Evolutionary conservation across 2,113 vertebrate genomes (phyloP), one percentile per base, ranked within the genome.

Genomic region (Aspiorhynchus laticeps): DNA sequence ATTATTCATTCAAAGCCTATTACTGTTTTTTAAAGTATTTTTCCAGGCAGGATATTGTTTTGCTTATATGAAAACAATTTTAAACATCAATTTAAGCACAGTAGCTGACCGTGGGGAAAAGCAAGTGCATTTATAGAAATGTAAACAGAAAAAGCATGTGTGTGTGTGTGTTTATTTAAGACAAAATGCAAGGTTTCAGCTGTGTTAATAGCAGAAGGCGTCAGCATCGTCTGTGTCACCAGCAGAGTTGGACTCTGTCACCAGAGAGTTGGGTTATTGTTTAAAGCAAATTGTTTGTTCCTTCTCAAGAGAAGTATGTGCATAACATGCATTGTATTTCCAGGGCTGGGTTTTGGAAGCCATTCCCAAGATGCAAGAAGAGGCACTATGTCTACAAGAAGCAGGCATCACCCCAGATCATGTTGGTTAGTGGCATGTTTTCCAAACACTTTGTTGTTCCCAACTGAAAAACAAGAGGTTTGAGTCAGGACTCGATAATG

Each of bases 321-420:
- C 28, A 46, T 69, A 81, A 75, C 86, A 51, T 86, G 46, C 51
- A 89, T 61, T 92, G 80, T 81, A 86, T 91, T 85, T 90, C 9
- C 90, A 99, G 98, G 98, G 98, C 67, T 99, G 98, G 98, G 90
- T 99, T 86, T 90, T 99, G 88, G 97, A 97, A 2, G 97, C 96
- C 9, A 88, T 98, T 77, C 97, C 97, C 21, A 94, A 94, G 86
- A 96, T 94, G 3, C 94, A 93, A 78, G 95, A 96, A 0, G 96
- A 97, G 91, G 96, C 95, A 1, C 91, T 97, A 86, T 82, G 87
- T 86, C 92, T 98, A n/a, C 98, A 98, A 76, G 94, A 94, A 74
- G 88, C 86, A 14, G 97, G 97, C 12, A 92, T 97, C 82, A 21
- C 91, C 51, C 97, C 98, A 9, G 93, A 95, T 65, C 97, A 99